Percentiles rank a stretch among this genome's conserved stretches.
Evolutionary conservation across 2,797 vertebrate species (phyloP).

Genomic region (Spheniscus humboldti): DNA sequence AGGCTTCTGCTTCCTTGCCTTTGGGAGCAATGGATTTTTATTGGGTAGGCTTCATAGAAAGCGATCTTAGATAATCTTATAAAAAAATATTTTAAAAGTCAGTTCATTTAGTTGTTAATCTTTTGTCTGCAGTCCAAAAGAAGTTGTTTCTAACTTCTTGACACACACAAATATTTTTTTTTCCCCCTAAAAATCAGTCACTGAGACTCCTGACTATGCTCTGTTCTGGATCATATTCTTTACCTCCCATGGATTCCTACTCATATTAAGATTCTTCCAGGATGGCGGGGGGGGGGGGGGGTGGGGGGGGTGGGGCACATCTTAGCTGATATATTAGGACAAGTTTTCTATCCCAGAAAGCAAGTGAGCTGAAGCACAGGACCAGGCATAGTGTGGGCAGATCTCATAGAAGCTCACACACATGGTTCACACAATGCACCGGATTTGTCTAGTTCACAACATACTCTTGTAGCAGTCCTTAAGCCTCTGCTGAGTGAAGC

Average conservation of each 20-base stretch:
- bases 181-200: not conserved
- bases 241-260: not conserved
- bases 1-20: not conserved
- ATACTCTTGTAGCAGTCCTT: not conserved
- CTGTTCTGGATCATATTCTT: not conserved
- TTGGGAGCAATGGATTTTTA: slow-evolving; percentile 11
- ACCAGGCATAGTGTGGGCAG: not conserved
- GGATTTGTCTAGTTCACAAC: not conserved
- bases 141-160: not conserved
- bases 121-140: not conserved
- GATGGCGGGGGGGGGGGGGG: not conserved
- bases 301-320: not conserved
- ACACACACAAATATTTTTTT: not conserved
- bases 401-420: not conserved
- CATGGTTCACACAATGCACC: not conserved
- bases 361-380: not conserved
- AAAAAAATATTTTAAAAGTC: not conserved
- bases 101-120: not conserved
- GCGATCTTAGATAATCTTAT: not conserved
- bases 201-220: not conserved
- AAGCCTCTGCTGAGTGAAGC: not conserved
- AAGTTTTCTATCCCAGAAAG: not conserved
- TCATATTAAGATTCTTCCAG: not conserved
- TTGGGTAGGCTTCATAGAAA: not conserved
- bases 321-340: not conserved